Evolutionary conservation across 2,113 vertebrate species (phyloP), one percentile per base, ranked within the genome.

Genomic region (Mesocricetus auratus): DNA sequence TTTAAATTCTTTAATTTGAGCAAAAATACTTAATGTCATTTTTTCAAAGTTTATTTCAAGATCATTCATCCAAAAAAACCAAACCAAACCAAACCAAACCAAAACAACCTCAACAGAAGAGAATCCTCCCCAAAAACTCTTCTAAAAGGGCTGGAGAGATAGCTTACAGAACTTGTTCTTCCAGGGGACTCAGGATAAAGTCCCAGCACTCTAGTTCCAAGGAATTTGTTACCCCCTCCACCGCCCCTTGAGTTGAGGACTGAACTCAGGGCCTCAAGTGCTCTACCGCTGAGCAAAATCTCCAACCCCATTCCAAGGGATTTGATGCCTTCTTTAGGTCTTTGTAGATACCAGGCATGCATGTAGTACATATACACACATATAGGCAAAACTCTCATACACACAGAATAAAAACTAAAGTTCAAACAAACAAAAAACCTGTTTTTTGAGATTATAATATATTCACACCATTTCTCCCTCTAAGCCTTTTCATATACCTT

Each of bases 21-120:
- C 5, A 33, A 47, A 93, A 95, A 56, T n/a, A 33, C 33, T 81
- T 24, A 56, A 56, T n/a, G 56, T 81, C 56, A 56, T 56, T 53
- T 95, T 92, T 95, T 60, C 36, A 89, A 96, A 71, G 36, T 83
- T 91, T 79, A 79, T 91, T 86, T 94, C 94, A 95, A 96, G 82
- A 93, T 82, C 42, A 89, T 91, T 94, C 42, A 89, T 73, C 42
- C 56, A 86, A 77, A 94, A 86, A n/a, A 74, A 88, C 95, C 86
- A 85, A 42, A n/a, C n/a, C n/a, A n/a, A n/a, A n/a, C n/a, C n/a
- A n/a, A n/a, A n/a, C n/a, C n/a, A n/a, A n/a, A n/a, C n/a, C n/a
- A n/a, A n/a, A n/a, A n/a, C n/a, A n/a, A n/a, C n/a, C n/a, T 64
- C 42, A 16, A 81, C 50, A 89, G 78, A 95, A 91, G 22, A 36